Base-by-base conservation (phyloP, 2,888 invertebrate genomes). In the Drosophila greeni region DNA sequence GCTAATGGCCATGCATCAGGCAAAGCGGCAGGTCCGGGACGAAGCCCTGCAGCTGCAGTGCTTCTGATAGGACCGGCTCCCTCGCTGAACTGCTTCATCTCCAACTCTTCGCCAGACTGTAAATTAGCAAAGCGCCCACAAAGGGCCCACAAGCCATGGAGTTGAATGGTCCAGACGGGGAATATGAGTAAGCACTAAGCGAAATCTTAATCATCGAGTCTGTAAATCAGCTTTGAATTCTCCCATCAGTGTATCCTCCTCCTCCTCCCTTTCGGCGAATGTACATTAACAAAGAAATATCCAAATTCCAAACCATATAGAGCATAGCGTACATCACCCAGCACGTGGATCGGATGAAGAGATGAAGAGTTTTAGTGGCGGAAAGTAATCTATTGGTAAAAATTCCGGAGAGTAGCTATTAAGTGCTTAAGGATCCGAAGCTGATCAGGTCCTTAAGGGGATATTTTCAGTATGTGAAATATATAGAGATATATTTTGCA, bases 1-100 rank as follows among this genome's bases (percentile, higher is more conserved):
- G 34, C 53, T 80, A 52, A 66, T 80, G 80, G 84, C 79, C 68
- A 84, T 80, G 79, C 84, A 80, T 79, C 84, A 76, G 82, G 82
- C 84, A 59, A 64, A 31, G 42, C 43, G 65, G 34, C 65, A 64
- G 65, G 43, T 42, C 12, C 65, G 53, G 39, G 66, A 70, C 16
- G 43, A 75, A 36, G 64, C 58, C 37, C 51, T 68, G 33, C 66
- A 82, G 36, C 51, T 82, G 58, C 76, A 80, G 48, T 76, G 75
- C 52, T 66, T 68, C 60, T 67, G 52, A 68, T 14, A 14, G 29
- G 29, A 42, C 14, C 29, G 8, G 34, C 20, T 16, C 23, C 7
- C 7, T 16, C 52, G 16, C 31, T 31, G 31, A 37, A 29, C 5
- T 16, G 34, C n/a, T 12, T 26, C 26, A 18, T 18, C 37, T 29